Base-by-base conservation (phyloP, 2,888 invertebrate genomes). In the Pecten maximus region DNA sequence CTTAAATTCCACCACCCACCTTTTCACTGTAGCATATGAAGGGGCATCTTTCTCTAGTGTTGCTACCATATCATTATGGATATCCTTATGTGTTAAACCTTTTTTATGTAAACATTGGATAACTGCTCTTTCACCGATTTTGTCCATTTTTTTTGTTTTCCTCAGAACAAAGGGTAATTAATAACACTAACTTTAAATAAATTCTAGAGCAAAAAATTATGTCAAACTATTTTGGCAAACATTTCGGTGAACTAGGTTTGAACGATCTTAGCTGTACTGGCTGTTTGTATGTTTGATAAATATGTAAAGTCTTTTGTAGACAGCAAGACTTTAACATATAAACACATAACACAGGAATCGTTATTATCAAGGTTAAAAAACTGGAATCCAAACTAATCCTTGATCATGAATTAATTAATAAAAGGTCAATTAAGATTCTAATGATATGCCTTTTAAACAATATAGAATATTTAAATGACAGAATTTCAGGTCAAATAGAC, bases 391-490 rank as follows among this genome's bases (percentile, higher is more conserved):
- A 74, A 15, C 74, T 74, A 28, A 74, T 35, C 74, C 6, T 28
- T 74, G 12, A 35, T 74, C 28, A 28, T 10, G 35, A 74, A 74
- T 74, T 74, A 74, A 74, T 74, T 74, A 74, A 74, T 74, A 74
- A 74, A 35, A 74, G 74, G 28, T 74, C 74, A 54, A 0, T 28
- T 35, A 19, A 2, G 23, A 74, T 8, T 35, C 74, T 28, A 74
- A 28, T 23, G 28, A 74, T 74, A 28, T 74, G 35, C 6, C 35
- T 74, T 74, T 74, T 74, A 74, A 74, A 74, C 74, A 74, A 74
- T 74, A 74, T 35, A 10, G 35, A 74, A 74, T 74, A 74, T 74
- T 74, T 74, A 74, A 74, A 74, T 74, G 74, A 74, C 35, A 74
- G 74, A 74, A 60, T 74, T 74, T 35, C 35, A 74, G 74, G 74